Evolutionary conservation across 2,888 invertebrate species (phyloP), one percentile per base, ranked within the genome.

Genomic region (Erebia ligea): DNA sequence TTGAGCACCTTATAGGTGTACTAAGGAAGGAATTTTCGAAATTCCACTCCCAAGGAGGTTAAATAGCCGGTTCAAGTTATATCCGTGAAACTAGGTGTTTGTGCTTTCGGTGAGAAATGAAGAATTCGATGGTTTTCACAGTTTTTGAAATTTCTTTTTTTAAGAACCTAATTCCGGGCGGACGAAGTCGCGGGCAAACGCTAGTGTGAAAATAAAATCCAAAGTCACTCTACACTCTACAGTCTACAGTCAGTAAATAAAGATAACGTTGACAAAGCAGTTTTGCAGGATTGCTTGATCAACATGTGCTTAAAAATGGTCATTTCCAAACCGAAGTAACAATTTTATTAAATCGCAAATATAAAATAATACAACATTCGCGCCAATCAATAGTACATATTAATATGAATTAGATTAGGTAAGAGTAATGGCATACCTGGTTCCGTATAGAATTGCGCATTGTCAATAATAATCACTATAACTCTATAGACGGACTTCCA

Each of bases 401-500:
- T 15, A 5, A 15, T 10, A 3, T 54, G 2, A 54, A 10, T 21
- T 1, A 25, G 25, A 21, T 8, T 15, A 57, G 25, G 25, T 11
- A 25, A 57, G 15, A 21, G 1, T 59, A 11, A 17, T 10, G 0
- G 6, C 34, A 6, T 62, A 62, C 62, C 62, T 62, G 62, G 45
- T 48, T 48, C 21, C 62, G 62, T 62, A 62, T 62, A 15, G 62
- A 48, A n/a, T 48, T 62, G 62, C 45, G 62, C 62, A 62, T 62
- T 8, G 19, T 21, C 45, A 21, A 17, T 45, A 50, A n/a, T 8
- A 15, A n/a, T 50, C n/a, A 50, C n/a, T 50, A 6, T 54, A 0
- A 10, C 2, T 48, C 13, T 13, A 15, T 11, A 17, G 15, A 61
- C 17, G 4, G 13, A 61, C 15, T 40, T 1, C 2, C 62, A 48